These are phyloP conservation scores for Pollenia amentaria DNA, from an alignment of 2,888 invertebrate species.

Conservation along the genomic window DNA sequence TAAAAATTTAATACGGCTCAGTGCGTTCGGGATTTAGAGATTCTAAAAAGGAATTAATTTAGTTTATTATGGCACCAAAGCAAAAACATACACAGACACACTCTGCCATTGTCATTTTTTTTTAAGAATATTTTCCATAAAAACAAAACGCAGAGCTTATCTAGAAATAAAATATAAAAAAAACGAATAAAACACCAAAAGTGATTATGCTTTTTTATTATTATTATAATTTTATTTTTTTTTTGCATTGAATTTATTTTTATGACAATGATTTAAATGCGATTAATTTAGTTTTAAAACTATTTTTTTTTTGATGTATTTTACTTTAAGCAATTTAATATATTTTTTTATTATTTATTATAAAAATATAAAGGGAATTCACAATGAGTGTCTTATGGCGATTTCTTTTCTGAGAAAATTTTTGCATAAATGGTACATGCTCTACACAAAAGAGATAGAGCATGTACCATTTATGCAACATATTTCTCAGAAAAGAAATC, in stretches of 20 bases:
- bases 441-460: no score
- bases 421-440: no score
- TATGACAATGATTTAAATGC: conserved; percentile 50
- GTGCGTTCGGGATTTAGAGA: conserved; percentile 63
- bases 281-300: conserved; percentile 33
- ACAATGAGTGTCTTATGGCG: no score
- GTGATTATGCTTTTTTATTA: conserved; percentile 38
- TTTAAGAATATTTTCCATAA: not conserved
- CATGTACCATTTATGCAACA: no score
- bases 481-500: no score
- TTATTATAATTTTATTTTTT: conserved; percentile 28
- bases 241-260: conserved; percentile 35
- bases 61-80: conserved; percentile 57
- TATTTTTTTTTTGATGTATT: conserved; percentile 4
- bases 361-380: not conserved
- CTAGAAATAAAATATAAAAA: conserved; percentile 32
- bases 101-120: not conserved
- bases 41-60: conserved; percentile 68
- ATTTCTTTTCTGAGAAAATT: no score
- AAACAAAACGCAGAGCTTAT: conserved; percentile 8
- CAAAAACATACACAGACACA: conserved; percentile 16
- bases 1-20: conserved; percentile 71
- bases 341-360: not conserved
- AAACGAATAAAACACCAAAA: conserved; percentile 31
- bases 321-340: conserved; percentile 7